Percentiles rank a stretch among this genome's conserved stretches.
phyloP scores from a whole-genome alignment of 2,888 invertebrate species.

The Seira ritae region DNA sequence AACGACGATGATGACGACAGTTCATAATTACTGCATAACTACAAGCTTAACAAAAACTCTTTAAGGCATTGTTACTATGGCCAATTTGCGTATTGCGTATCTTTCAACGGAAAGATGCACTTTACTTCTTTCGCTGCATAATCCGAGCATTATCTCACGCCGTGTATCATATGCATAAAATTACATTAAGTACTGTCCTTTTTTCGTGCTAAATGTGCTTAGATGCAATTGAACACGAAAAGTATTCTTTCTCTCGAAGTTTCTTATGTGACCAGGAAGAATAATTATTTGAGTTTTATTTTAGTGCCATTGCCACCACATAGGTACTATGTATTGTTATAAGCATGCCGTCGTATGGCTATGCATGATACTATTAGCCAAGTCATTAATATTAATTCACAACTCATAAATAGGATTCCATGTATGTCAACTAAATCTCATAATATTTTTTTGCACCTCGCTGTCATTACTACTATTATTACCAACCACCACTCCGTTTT shows the following conservation, averaged over 20 bases:
- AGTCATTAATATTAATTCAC: slow-evolving; percentile 61
- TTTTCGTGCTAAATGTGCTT: no score
- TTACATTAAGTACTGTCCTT: no score
- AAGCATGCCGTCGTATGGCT: no score
- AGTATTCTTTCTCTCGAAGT: neutral
- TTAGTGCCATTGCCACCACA: neutral
- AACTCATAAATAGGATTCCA: slow-evolving; percentile 48
- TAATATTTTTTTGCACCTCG: slow-evolving; percentile 11
- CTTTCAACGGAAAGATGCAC: no score
- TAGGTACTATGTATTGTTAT: no score
- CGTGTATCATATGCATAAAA: no score
- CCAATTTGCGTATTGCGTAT: no score
- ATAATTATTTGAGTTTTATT: neutral
- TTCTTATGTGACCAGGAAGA: neutral
- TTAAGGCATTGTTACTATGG: no score
- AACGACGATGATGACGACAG: neutral
- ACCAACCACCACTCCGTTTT: slow-evolving; percentile 3
- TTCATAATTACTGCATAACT: no score
- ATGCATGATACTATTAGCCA: slow-evolving; percentile 41
- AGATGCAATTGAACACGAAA: neutral
- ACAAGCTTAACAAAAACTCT: no score
- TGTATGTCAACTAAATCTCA: slow-evolving; percentile 10
- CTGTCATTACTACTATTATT: neutral
- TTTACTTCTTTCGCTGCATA: no score
- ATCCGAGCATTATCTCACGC: no score